Conservation (phyloP, 1,140 invertebrate species). For the Drosophila tani region DNA sequence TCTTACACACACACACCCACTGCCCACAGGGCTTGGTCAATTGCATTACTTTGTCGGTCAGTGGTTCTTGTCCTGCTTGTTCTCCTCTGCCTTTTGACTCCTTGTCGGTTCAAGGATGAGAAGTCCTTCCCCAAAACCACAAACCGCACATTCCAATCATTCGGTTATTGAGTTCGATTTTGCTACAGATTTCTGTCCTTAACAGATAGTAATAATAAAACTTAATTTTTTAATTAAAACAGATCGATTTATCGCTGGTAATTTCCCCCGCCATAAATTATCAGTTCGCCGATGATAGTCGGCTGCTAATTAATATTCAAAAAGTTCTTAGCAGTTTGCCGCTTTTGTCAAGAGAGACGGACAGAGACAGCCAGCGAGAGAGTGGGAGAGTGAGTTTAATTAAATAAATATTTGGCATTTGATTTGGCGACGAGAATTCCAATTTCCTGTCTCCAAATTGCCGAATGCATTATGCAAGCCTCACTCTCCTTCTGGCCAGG, state of each 20-base stretch:
- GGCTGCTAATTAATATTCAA: slow-evolving; percentile 57
- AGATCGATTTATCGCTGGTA: slow-evolving; percentile 22
- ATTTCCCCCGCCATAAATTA: slow-evolving; percentile 30
- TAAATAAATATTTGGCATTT: slow-evolving; percentile 57
- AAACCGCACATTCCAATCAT: slow-evolving; percentile 7
- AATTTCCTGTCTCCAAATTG: slow-evolving; percentile 47
- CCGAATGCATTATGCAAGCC: slow-evolving; percentile 41
- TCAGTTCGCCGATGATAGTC: slow-evolving; percentile 37
- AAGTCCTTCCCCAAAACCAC: neutral
- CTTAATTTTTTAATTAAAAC: neutral
- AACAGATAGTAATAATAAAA: neutral
- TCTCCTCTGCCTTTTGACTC: neutral
- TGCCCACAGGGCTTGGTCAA: slow-evolving; percentile 17
- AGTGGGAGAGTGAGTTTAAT: slow-evolving; percentile 33
- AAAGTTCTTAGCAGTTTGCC: slow-evolving; percentile 59
- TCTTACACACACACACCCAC: neutral
- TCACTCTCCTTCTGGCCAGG: neutral
- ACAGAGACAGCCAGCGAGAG: neutral
- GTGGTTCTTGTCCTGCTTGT: slow-evolving; percentile 10
- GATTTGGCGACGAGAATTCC: slow-evolving; percentile 39
- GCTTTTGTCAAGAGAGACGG: slow-evolving; percentile 8
- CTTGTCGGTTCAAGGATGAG: neutral
- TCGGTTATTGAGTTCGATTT: slow-evolving; percentile 10
- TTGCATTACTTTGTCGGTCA: slow-evolving; percentile 29
- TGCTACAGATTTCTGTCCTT: neutral